Evolutionary conservation across 64 coral and sea anemone genomes (phyloP).

Genomic region (Astreopora myriophthalma): DNA sequence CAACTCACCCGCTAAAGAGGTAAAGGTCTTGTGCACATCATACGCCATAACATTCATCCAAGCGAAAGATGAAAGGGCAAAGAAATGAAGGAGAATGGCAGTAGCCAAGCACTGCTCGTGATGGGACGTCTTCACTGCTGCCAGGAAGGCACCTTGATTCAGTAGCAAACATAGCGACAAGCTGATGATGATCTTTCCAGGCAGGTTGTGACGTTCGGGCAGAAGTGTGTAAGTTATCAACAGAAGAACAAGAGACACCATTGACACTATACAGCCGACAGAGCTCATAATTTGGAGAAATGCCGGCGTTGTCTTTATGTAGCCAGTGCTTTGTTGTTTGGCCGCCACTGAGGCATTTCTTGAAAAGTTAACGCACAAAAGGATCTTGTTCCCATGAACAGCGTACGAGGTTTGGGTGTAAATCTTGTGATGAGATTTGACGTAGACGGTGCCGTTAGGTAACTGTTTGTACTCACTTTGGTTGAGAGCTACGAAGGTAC

Average conservation of each 20-base stretch:
- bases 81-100: neutral
- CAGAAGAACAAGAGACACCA: constrained; percentile 20
- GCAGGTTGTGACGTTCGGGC: no score
- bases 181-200: no score
- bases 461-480: neutral
- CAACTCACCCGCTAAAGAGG: neutral
- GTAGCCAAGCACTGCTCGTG: no score
- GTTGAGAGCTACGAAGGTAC: neutral
- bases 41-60: constrained; percentile 47
- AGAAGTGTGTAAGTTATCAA: constrained; percentile 31
- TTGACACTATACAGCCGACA: constrained; percentile 25
- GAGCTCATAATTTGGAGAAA: neutral
- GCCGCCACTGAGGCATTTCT: neutral
- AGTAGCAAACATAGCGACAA: neutral
- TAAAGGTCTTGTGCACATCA: constrained; percentile 25
- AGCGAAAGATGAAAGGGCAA: neutral
- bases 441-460: constrained; percentile 9
- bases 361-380: constrained; percentile 9
- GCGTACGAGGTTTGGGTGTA: neutral
- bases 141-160: constrained; percentile 1
- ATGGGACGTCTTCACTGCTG: neutral
- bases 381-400: neutral
- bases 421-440: neutral
- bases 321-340: neutral
- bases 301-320: neutral